Evolutionary conservation across 2,797 vertebrate genomes (phyloP).

Genomic region (Macrochelys suwanniensis): DNA sequence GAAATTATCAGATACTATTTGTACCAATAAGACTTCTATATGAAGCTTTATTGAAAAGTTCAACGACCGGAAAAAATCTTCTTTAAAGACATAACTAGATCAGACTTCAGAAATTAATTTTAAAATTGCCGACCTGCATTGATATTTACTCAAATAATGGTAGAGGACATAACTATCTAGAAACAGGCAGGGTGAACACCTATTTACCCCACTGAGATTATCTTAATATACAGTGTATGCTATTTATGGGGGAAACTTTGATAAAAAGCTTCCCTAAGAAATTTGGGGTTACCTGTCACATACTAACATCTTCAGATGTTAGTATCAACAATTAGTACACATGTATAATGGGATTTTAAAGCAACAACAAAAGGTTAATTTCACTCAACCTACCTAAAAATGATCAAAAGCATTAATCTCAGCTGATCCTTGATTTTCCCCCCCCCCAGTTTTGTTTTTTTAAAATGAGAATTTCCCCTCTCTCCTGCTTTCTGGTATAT

Average conservation of each 20-base stretch:
- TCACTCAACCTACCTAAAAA: not conserved
- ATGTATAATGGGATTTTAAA: not conserved
- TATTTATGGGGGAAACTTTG: not conserved
- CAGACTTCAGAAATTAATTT: not conserved
- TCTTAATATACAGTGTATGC: not conserved
- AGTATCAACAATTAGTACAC: not conserved
- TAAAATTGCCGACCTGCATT: not conserved
- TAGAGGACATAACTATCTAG: no score
- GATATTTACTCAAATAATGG: no score
- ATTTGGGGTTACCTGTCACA: not conserved
- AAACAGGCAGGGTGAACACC: not conserved
- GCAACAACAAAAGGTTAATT: not conserved
- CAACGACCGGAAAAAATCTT: not conserved
- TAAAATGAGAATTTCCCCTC: not conserved
- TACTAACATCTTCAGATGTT: not conserved
- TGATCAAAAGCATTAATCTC: not conserved
- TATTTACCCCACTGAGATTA: not conserved
- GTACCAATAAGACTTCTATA: not conserved
- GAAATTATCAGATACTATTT: not conserved
- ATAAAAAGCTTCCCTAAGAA: not conserved
- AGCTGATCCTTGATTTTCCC: not conserved
- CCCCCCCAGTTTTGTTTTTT: not conserved
- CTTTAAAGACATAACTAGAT: not conserved
- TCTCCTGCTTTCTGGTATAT: not conserved
- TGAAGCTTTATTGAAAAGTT: not conserved